Conservation (phyloP, 2,888 invertebrate species). For the Ornithoptera priamus region DNA sequence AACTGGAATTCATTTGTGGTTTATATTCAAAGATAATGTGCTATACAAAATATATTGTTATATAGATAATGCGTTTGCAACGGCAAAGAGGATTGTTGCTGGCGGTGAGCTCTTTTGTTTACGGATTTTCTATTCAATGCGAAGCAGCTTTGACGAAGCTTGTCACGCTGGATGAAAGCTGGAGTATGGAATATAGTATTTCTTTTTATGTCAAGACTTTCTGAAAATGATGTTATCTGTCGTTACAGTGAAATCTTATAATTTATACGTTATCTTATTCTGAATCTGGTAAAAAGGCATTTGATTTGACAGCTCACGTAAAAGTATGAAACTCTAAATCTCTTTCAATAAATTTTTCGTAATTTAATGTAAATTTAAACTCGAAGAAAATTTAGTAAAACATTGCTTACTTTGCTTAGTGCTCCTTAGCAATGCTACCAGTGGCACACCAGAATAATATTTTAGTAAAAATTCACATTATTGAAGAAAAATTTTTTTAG, state of each 20-base stretch:
- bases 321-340: no score
- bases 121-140: slow-evolving; percentile 43
- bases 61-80: slow-evolving; percentile 21
- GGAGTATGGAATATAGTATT: slow-evolving; percentile 34
- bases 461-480: no score
- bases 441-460: no score
- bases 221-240: slow-evolving; percentile 2
- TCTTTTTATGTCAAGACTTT: slow-evolving; percentile 44
- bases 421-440: no score
- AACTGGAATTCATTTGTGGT: not conserved
- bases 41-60: slow-evolving; percentile 23
- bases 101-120: slow-evolving; percentile 42
- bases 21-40: slow-evolving; percentile 22
- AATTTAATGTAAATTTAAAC: no score
- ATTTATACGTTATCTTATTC: not conserved
- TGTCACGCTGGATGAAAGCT: slow-evolving; percentile 32
- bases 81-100: slow-evolving; percentile 29
- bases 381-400: no score
- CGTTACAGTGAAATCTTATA: not conserved
- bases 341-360: no score
- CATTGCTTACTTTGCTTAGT: no score
- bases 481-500: no score
- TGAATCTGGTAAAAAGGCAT: not conserved
- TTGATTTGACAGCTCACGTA: no score
- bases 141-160: slow-evolving; percentile 46